Evolutionary conservation across 2,797 vertebrate species (phyloP).

Genomic region (Xyrichtys novacula): DNA sequence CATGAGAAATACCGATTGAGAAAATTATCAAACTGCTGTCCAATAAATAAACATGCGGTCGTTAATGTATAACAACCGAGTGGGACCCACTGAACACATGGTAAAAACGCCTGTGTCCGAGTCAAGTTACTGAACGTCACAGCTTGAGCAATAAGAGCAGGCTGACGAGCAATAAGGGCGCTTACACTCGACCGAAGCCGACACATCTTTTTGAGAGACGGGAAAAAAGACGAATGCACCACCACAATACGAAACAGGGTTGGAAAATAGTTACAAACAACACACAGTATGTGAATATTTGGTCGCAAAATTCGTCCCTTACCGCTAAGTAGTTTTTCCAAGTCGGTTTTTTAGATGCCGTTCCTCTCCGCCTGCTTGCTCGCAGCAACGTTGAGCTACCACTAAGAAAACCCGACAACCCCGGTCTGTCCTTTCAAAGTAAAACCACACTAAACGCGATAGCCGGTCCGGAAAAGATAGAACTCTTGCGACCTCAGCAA

Average conservation of each 20-base stretch:
- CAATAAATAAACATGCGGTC: slow-evolving; percentile 25
- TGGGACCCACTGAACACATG: slow-evolving; percentile 70
- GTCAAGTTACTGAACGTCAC: slow-evolving; percentile 88
- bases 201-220: slow-evolving; percentile 88
- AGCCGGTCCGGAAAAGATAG: too few relatives aligned
- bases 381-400: slow-evolving; percentile 61
- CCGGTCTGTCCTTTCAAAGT: slow-evolving; percentile 65
- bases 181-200: slow-evolving; percentile 83
- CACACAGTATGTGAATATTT: slow-evolving; percentile 78
- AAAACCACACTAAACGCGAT: too few relatives aligned
- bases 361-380: slow-evolving; percentile 88
- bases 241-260: slow-evolving; percentile 72
- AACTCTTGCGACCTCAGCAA: too few relatives aligned
- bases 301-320: slow-evolving; percentile 83
- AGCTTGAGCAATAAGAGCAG: slow-evolving; percentile 79
- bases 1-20: slow-evolving; percentile 21
- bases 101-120: slow-evolving; percentile 77
- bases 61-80: slow-evolving; percentile 20
- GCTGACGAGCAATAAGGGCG: slow-evolving; percentile 81
- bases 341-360: slow-evolving; percentile 87
- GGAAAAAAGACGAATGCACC: slow-evolving; percentile 85
- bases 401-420: accelerated
- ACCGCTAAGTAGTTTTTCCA: slow-evolving; percentile 92
- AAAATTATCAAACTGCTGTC: slow-evolving; percentile 4
- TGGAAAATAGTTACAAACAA: slow-evolving; percentile 66